Conservation (phyloP, 2,797 vertebrate species). For the Sebastes iracundus region DNA sequence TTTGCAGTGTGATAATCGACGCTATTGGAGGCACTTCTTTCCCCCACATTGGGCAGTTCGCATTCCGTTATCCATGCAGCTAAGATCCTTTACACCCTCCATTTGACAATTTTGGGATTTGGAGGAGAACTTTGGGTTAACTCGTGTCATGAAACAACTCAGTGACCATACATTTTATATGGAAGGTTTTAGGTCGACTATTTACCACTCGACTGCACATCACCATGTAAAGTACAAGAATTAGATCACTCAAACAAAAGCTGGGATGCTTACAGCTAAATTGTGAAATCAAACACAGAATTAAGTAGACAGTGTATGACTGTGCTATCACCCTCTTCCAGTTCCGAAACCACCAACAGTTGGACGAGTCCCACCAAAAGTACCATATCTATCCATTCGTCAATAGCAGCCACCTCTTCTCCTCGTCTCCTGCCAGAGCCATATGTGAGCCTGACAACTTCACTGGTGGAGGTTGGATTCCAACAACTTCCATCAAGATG, state of each 20-base stretch:
- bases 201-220: not conserved
- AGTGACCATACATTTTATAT: slow-evolving; percentile 24
- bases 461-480: slow-evolving; percentile 38
- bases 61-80: slow-evolving; percentile 16
- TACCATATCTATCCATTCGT: slow-evolving; percentile 15
- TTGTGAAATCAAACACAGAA: slow-evolving; percentile 34
- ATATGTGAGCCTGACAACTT: slow-evolving; percentile 71
- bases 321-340: not conserved
- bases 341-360: slow-evolving; percentile 19
- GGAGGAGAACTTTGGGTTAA: slow-evolving; percentile 19
- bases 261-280: slow-evolving; percentile 6
- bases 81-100: slow-evolving; percentile 51
- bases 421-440: slow-evolving; percentile 41
- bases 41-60: slow-evolving; percentile 26
- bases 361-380: not conserved
- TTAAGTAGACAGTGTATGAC: slow-evolving; percentile 7
- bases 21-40: slow-evolving; percentile 1
- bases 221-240: not conserved
- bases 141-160: slow-evolving; percentile 15
- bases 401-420: slow-evolving; percentile 7
- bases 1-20: slow-evolving; percentile 36
- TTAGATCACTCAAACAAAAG: slow-evolving; percentile 16
- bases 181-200: slow-evolving; percentile 1
- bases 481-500: slow-evolving; percentile 49
- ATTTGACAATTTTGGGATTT: slow-evolving; percentile 59